Base-by-base conservation (phyloP, 2,797 vertebrate species). In the Alauda arvensis region DNA sequence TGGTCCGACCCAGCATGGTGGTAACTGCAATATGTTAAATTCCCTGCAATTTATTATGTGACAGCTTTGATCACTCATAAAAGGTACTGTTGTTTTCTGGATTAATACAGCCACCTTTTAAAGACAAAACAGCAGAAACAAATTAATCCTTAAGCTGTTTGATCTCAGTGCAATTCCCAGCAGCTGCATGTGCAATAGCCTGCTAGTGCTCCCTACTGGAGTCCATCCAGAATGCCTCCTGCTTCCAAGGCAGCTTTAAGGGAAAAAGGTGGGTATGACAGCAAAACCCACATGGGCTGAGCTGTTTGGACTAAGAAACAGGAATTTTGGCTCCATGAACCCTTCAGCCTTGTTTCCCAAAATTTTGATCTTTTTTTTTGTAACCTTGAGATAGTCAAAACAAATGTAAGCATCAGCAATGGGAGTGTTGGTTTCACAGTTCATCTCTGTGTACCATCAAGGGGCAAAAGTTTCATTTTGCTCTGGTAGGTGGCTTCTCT, bases 121-220 rank as follows among this genome's bases (percentile, higher is more conserved):
- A 79, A 66, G 77, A 61, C 59, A 53, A 61, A 69, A 14, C 45
- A 78, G n/a, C 33, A 66, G 67, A 77, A 82, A 67, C 69, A 81
- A 75, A 87, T 87, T 77, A 85, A 87, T 87, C 45, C 52, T 60
- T 16, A 14, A 33, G 10, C 25, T 6, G 1, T 77, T 53, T 78
- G 61, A 82, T 55, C 49, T 45, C 67, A 28, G 28, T 43, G 59
- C 25, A 33, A 18, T 74, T 75, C 42, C n/a, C 24, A 14, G 29
- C 48, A 61, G 8, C 23, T 34, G 62, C 39, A 39, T 18, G 87
- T 95, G 67, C 19, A 29, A 51, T 79, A 82, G 91, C 93, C 83
- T 94, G 90, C 65, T 91, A 90, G 93, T 88, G 94, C 94, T 53
- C 96, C 76, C 96, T 96, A 31, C 95, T 95, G 96, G 94, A 69